Conservation (phyloP, 1,140 invertebrate genomes). For the Pemphigus obesinymphae region DNA sequence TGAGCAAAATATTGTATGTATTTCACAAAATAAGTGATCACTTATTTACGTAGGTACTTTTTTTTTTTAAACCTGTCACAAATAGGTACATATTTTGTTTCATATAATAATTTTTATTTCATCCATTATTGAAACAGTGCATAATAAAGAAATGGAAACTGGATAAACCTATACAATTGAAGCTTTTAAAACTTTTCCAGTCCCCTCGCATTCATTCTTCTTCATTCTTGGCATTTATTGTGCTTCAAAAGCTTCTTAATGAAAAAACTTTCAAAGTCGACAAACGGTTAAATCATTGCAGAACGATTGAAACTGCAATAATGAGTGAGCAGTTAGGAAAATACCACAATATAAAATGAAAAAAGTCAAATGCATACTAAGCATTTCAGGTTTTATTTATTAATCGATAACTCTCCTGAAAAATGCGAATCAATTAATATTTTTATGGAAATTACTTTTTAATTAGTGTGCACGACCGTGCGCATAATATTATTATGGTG, state of each 20-base stretch:
- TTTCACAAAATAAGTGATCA: neutral
- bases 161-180: neutral
- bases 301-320: neutral
- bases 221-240: neutral
- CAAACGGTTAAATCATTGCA: neutral
- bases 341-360: neutral
- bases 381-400: neutral
- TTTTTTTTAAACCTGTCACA: neutral
- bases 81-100: neutral
- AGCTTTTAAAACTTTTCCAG: constrained; percentile 7
- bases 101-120: neutral
- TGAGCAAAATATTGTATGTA: neutral
- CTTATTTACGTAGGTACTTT: neutral
- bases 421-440: no score
- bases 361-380: neutral
- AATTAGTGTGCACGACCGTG: no score
- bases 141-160: neutral
- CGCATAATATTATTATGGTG: no score
- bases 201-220: neutral
- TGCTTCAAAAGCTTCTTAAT: neutral
- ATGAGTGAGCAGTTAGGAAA: neutral
- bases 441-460: no score
- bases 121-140: neutral
- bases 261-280: neutral
- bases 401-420: neutral